Conservation (phyloP, 2,888 invertebrate genomes). For the Barypeithes pellucidus region DNA sequence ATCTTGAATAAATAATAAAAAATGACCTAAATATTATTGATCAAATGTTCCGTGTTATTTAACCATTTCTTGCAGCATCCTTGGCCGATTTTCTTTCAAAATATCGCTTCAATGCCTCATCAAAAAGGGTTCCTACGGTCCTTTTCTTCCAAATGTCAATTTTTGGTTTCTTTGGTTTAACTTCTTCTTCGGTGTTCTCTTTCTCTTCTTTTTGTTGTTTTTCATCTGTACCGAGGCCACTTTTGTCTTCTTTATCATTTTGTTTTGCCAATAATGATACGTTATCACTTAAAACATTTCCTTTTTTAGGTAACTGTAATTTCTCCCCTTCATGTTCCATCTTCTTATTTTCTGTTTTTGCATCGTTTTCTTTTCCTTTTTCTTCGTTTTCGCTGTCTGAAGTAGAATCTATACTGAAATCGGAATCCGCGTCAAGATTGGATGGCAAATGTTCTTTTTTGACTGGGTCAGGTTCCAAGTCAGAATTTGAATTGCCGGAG, state of each 20-base stretch:
- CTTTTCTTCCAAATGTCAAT: conserved; percentile 88
- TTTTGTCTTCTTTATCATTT: conserved; percentile 51
- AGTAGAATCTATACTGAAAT: conserved; percentile 78
- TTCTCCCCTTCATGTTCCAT: conserved; percentile 51
- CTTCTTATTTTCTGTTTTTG: conserved; percentile 54
- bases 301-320: conserved; percentile 54
- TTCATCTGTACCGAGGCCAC: conserved; percentile 53
- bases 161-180: conserved; percentile 70
- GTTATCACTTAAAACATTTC: conserved; percentile 52
- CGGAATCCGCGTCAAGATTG: conserved; percentile 82
- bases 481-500: conserved; percentile 67
- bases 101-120: conserved; percentile 84
- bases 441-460: conserved; percentile 72
- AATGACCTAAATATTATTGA: too few relatives aligned
- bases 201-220: conserved; percentile 54
- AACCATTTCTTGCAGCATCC: conserved; percentile 58
- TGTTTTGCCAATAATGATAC: conserved; percentile 49
- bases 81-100: conserved; percentile 79
- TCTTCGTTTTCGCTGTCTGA: conserved; percentile 70
- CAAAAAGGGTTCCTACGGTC: conserved; percentile 85
- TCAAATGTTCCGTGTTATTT: neutral
- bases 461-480: conserved; percentile 68
- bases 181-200: conserved; percentile 53
- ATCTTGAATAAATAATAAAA: too few relatives aligned
- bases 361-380: conserved; percentile 52